Conservation (phyloP, 2,113 vertebrate genomes). For the Pavo muticus region DNA sequence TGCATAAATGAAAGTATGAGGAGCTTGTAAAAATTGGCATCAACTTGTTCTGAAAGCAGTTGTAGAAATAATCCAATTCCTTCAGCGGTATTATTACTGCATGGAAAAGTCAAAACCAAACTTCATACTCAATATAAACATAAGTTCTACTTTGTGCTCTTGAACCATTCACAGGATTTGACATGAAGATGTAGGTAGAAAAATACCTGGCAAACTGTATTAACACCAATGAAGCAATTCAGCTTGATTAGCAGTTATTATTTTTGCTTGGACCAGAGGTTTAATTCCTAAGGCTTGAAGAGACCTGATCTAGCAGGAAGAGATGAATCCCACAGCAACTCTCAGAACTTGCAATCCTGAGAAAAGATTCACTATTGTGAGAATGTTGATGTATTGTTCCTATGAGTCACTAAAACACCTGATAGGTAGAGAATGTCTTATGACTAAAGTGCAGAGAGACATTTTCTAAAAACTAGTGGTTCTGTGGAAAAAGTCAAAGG, state of each 20-base stretch:
- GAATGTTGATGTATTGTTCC: background rate
- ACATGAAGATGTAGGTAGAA: background rate
- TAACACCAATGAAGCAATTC: background rate
- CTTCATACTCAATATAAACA: background rate
- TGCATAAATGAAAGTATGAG: background rate
- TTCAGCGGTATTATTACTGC: background rate
- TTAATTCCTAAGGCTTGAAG: background rate
- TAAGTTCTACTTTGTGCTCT: background rate
- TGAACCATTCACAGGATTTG: background rate
- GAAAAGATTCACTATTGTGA: background rate
- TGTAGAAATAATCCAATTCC: background rate
- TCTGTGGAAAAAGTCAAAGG: background rate
- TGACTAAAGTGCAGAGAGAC: rapidly evolving
- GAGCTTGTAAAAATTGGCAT: background rate
- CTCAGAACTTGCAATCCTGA: background rate
- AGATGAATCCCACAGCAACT: background rate
- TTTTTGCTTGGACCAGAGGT: background rate
- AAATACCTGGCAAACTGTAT: background rate
- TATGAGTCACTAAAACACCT: background rate
- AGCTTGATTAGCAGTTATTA: background rate
- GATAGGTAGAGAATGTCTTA: background rate
- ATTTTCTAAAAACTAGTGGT: background rate
- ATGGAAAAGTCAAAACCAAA: background rate
- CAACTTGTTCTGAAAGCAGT: background rate
- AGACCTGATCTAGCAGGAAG: background rate